Evolutionary conservation across 2,113 vertebrate species (phyloP), one percentile per base, ranked within the genome.

Genomic region (Oplegnathus fasciatus): DNA sequence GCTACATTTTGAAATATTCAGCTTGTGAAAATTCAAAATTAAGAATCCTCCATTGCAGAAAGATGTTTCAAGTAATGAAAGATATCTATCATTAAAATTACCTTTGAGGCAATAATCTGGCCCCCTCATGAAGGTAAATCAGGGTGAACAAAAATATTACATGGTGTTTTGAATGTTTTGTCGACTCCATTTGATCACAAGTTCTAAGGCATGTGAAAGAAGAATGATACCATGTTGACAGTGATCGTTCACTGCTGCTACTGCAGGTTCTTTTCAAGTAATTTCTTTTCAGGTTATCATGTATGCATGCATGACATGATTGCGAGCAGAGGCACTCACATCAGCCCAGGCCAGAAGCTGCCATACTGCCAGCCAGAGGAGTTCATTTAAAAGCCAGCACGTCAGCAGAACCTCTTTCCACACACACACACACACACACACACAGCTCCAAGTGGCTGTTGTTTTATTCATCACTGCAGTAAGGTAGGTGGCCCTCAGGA

Each of bases 391-490:
- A 96, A 95, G 89, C 82, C 83, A 82, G 88, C 73, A 86, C 26
- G 85, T 95, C 94, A 95, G 94, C 95, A 94, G 79, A 95, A 94
- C 24, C 74, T 50, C 75, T 42, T 17, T 5, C 18, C 48, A 65
- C 71, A 46, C 69, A 60, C 54, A 28, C 77, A 40, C 61, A 75
- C 62, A 44, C 86, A 82, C 64, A 66, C 82, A 75, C 65, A 68
- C 57, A 30, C 68, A 82, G 55, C 67, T 87, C 80, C 81, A 86
- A 91, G 82, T 84, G 78, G 84, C 92, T 96, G 87, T 90, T 96
- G 95, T 95, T 96, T 96, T 94, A 96, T 96, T 96, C 94, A 96
- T 94, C 83, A 93, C 89, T 93, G 93, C 93, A 89, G 94, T 89
- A 82, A 85, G 91, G 89, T 90, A 87, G 93, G 92, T 95, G 91